Conservation (phyloP, 2,113 vertebrate species). For the Nanorana parkeri region DNA sequence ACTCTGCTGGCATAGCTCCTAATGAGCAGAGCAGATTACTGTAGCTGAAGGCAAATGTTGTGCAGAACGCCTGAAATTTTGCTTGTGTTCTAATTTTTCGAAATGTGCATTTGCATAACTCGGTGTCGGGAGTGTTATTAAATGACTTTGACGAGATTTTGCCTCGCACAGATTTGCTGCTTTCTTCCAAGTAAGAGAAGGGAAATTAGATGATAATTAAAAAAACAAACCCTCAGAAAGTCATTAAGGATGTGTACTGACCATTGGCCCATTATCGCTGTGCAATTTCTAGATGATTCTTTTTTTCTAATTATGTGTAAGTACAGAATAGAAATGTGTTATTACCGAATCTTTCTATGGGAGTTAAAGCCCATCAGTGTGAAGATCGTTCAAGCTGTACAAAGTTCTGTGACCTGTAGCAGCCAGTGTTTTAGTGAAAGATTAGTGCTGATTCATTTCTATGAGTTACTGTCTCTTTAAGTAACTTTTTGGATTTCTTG, state of each 20-base stretch:
- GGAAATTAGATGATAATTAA: constrained; percentile 22
- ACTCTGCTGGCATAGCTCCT: constrained; percentile 48
- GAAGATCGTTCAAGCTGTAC: too few relatives aligned
- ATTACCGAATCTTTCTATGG: too few relatives aligned
- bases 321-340: neutral
- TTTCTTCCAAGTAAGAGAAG: constrained; percentile 15
- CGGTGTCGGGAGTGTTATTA: constrained; percentile 48
- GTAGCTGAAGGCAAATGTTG: constrained; percentile 52
- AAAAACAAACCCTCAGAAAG: constrained; percentile 17
- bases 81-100: constrained; percentile 45
- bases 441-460: too few relatives aligned
- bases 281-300: neutral
- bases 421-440: too few relatives aligned
- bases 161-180: constrained; percentile 19
- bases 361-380: too few relatives aligned
- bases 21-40: constrained; percentile 46
- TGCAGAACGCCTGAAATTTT: constrained; percentile 45
- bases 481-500: too few relatives aligned
- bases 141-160: constrained; percentile 34
- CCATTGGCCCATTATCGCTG: neutral
- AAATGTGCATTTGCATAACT: constrained; percentile 50
- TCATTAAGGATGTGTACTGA: constrained; percentile 11
- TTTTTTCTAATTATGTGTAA: neutral
- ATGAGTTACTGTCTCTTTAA: too few relatives aligned
- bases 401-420: too few relatives aligned